Evolutionary conservation across 30 jellyfish, hydroid and myxozoan genomes (phyloP), one percentile per base, ranked within the genome.

Genomic region (Pelagia noctiluca): DNA sequence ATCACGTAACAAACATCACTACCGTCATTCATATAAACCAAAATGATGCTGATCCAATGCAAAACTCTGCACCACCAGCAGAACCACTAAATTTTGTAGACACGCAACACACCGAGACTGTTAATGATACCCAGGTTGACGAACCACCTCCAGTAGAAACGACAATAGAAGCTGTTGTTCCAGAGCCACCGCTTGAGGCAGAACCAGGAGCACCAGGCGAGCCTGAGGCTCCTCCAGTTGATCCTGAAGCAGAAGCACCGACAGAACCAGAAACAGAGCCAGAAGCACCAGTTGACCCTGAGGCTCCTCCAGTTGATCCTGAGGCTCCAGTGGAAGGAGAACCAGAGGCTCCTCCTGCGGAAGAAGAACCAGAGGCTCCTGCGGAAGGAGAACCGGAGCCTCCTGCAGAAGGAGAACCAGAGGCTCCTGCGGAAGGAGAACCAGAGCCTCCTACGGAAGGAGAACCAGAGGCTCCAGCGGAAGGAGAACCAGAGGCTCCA

Each of bases 391-490:
- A 42, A 16, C 57, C 57, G 16, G 57, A 42, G 16, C 57, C 57
- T 42, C 57, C 57, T 42, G 57, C 8, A 42, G 12, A 8, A 42
- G 57, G 16, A 42, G 57, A 42, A 42, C 57, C 57, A 42, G 57
- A n/a, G n/a, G n/a, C n/a, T n/a, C n/a, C 90, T 1, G 82, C 64
- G 60, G 90, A 79, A 18, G 74, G 82, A 0, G 60, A 78, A 11
- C 61, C 90, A 19, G 90, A 79, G 36, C 81, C 64, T 3, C 78
- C 88, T 0, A 79, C 60, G 46, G 88, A 77, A 12, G 70, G 79
- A 0, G 46, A 78, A 5, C 50, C 88, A 29, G 88, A 77, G 26
- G 88, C 60, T 2, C 78, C 88, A 2, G 88, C 60, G 46, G 88
- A 77, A 12, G 70, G 79, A 0, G 46, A 78, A 5, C 50, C 88